Base-by-base conservation (phyloP, 2,888 invertebrate genomes). In the Drosophila nr. medialis region DNA sequence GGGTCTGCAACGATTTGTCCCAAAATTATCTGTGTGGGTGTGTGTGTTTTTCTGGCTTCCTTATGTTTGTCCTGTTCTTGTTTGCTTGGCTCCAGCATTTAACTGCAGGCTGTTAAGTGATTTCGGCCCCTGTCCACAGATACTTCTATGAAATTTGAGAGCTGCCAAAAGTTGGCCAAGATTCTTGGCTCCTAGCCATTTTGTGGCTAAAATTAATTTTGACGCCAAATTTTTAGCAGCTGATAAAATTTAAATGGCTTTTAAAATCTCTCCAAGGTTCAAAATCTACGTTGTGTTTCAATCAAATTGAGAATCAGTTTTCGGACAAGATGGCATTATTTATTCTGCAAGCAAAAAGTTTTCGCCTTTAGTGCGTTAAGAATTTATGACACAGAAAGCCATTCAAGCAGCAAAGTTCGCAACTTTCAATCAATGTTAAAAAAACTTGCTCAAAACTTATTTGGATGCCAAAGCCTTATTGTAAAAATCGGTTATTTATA, bases 61-160 rank as follows among this genome's bases (percentile, higher is more conserved):
- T 18, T 51, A 29, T 75, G 45, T 55, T 71, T 50, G 40, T 45
- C 10, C 51, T 49, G 21, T 61, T 64, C 36, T 64, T 76, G 58
- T 66, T 66, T 49, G 53, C 55, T 64, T 45, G 40, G 54, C 65
- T 64, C 51, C 65, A 53, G 71, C 61, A 67, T 50, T 51, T 54
- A 32, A 42, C 50, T 11, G 50, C 40, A 58, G 72, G 45, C 69
- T 34, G 70, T 69, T 84, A 69, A 86, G 83, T 80, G 75, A 86
- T 75, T 83, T 77, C 11, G 15, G 49, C 42, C 11, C 11, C 13
- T 6, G n/a, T 13, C n/a, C 40, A 11, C 50, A 63, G 64, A 36
- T 64, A 29, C 55, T 66, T 62, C 62, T 63, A 40, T 75, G 72
- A 65, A 71, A 79, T 78, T 79, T 72, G 72, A 72, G 75, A 58